Evolutionary conservation across 2,888 invertebrate genomes (phyloP).

Genomic region (Lycophotia porphyrea): DNA sequence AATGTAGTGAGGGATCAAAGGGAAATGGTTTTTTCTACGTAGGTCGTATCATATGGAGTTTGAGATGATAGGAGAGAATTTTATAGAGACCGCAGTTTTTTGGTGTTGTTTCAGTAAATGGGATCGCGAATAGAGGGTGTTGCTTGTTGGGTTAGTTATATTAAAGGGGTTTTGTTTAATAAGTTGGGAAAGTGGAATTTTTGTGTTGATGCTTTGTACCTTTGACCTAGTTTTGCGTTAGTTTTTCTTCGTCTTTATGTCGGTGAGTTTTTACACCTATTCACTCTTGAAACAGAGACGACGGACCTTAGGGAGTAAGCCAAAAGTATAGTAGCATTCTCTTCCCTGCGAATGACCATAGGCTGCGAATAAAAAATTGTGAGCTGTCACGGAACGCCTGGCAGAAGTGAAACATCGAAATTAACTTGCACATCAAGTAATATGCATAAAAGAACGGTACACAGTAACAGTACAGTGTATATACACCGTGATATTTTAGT

Average conservation of each 20-base stretch:
- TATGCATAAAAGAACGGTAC: no score
- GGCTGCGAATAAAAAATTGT: neutral
- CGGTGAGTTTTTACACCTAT: neutral
- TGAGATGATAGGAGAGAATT: constrained; percentile 58
- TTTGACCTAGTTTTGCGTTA: neutral
- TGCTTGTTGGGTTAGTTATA: constrained; percentile 20
- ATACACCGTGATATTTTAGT: no score
- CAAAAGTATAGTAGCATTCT: neutral
- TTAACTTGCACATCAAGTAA: no score
- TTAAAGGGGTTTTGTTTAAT: constrained; percentile 10
- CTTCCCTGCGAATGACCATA: neutral
- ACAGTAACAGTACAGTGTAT: no score
- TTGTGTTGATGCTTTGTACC: neutral
- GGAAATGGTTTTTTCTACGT: constrained; percentile 42
- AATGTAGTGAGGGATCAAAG: constrained; percentile 32
- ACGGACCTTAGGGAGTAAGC: neutral
- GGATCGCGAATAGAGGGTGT: constrained; percentile 20
- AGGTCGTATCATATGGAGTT: constrained; percentile 54
- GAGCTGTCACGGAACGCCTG: no score
- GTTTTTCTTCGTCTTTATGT: neutral
- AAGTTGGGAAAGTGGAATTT: neutral
- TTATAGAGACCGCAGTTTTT: constrained; percentile 61
- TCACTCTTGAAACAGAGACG: neutral
- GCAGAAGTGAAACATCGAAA: no score
- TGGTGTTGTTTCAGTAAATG: constrained; percentile 56